Percentiles rank a stretch among this genome's conserved stretches.
These are phyloP conservation scores for Myiotriccus ornatus DNA, from an alignment of 2,797 vertebrate species.

Conservation along the genomic window DNA sequence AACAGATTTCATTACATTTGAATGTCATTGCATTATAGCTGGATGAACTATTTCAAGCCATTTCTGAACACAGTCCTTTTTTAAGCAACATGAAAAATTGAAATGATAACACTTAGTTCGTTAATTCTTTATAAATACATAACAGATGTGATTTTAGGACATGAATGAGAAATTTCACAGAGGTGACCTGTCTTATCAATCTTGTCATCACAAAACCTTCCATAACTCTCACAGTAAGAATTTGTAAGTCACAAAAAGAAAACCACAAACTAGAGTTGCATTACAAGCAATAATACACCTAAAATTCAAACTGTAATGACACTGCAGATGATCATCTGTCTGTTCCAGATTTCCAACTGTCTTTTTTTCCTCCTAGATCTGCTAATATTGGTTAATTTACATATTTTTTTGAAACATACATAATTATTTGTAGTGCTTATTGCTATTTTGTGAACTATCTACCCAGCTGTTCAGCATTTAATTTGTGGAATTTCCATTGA, in stretches of 20 bases:
- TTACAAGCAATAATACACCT: not conserved
- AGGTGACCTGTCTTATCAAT: not conserved
- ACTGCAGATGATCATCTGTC: not conserved
- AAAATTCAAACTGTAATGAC: not conserved
- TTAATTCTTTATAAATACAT: constrained; percentile 57
- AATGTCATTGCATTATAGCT: not conserved
- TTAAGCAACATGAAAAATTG: constrained; percentile 14
- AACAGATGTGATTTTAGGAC: constrained; percentile 17
- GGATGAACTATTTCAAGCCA: constrained; percentile 28
- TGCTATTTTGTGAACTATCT: not conserved
- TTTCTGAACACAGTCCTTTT: constrained; percentile 25
- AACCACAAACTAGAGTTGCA: not conserved
- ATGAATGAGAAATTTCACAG: constrained; percentile 14
- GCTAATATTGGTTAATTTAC: not conserved
- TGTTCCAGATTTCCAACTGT: not conserved
- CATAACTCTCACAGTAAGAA: constrained; percentile 25
- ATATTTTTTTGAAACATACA: not conserved
- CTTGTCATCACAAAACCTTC: constrained; percentile 47
- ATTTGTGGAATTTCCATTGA: not conserved
- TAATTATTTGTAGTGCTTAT: not conserved
- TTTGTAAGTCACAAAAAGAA: constrained; percentile 31
- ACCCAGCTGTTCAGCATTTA: not conserved
- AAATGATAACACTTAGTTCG: constrained; percentile 42
- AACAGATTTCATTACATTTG: not conserved
- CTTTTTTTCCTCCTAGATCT: not conserved